Base-by-base conservation (phyloP, 2,797 vertebrate genomes). In the Aselliscus stoliczkanus region DNA sequence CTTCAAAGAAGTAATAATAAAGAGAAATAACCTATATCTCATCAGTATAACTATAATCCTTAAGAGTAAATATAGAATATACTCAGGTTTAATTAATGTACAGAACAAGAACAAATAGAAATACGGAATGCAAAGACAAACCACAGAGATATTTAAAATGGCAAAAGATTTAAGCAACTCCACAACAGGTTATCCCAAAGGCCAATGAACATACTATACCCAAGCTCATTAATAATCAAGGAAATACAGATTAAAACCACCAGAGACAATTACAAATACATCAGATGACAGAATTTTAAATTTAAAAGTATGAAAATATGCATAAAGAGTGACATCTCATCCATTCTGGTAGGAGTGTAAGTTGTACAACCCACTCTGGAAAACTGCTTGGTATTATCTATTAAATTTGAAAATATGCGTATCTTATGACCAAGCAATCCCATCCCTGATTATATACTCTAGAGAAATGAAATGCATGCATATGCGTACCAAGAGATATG, bases 301-400 rank as follows among this genome's bases (percentile, higher is more conserved):
- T 50, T 50, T 60, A 62, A 50, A 93, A 72, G 15, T 70, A 31
- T 37, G 9, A 90, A 83, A 91, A 90, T 56, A 83, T n/a, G 11
- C 25, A 82, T 76, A 81, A 77, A 82, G 42, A 69, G n/a, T 20
- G 67, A 65, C 23, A 31, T 84, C 14, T 65, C 31, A 47, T 54
- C 18, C 23, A 86, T 94, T 86, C 75, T 90, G 37, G 11, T 50
- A 37, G 29, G 34, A 89, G 4, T 89, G 7, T 56, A 89, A 89
- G 42, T 37, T 64, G 5, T 54, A 92, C 12, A 81, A 42, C 10
- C 8, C 4, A 47, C 69, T 92, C 79, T 67, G 85, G 39, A 82
- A 95, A 94, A 52, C 37, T 94, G 73, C 27, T 37, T 92, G 73
- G 62, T 42, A 42, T 91, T 50, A 65, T n/a, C 44, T 87, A n/a